Base-by-base conservation (phyloP, 2,797 vertebrate genomes). In the Falco biarmicus region DNA sequence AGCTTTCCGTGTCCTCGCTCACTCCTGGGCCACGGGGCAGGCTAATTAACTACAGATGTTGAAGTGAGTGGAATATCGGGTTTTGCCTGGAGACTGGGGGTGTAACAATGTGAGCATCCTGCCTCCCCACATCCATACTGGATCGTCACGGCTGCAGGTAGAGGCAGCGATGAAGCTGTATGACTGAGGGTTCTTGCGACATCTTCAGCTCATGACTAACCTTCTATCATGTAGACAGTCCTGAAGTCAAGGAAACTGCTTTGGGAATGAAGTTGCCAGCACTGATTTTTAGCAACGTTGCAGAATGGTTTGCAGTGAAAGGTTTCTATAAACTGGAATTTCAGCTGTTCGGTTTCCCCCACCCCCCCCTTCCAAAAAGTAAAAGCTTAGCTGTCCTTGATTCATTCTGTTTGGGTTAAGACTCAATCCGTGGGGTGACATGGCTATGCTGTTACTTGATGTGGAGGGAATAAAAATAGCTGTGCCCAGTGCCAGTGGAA, bases 391-490 rank as follows among this genome's bases (percentile, higher is more conserved):
- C 31, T 76, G 50, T 76, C 26, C 59, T 69, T 29, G 25, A 48
- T 84, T 92, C 16, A 22, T 34, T 81, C 39, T 74, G 25, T 56
- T 70, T 41, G 4, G 5, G 74, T 81, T 79, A 13, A 56, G 65
- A 57, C 61, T 90, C 66, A 47, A 5, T 61, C 32, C 29, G 3
- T 20, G 75, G 47, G 45, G 41, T 70, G 31, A 68, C 17, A 48
- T 8, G 59, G 13, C 3, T 32, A 51, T 85, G 78, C 71, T 83
- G 32, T 65, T 82, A 39, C 12, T 84, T 68, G 61, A n/a, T 82
- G 68, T 51, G 64, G 54, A 82, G 66, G 71, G 61, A 73, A 53
- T 84, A 87, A 90, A 95, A 93, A 82, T 64, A 93, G 47, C 61
- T 22, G 1, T 92, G 54, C 19, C 70, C 39, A 63, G 28, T 51